Base-by-base conservation (phyloP, 2,113 vertebrate genomes). In the Callionymus lyra region DNA sequence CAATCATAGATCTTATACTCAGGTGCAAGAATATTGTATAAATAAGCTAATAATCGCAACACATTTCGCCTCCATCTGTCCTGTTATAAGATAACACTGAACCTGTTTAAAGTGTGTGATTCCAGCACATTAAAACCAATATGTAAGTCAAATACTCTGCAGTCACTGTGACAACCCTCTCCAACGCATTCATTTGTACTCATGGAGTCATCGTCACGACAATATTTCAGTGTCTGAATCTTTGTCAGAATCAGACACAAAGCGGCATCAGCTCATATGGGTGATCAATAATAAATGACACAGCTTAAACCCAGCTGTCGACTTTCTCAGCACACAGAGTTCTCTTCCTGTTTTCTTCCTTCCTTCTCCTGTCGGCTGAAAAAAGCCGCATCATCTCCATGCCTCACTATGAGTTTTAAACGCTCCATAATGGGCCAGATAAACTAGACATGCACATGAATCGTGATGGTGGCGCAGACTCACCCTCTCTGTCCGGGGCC, bases 221-320 rank as follows among this genome's bases (percentile, higher is more conserved):
- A 5, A 12, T 16, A 11, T 31, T 38, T 21, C 21, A 16, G 3
- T 36, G 14, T 17, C 16, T 3, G n/a, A n/a, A n/a, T n/a, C n/a
- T n/a, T n/a, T n/a, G 33, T 14, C 34, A 11, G 35, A 50, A 42
- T 10, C 45, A 51, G 16, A 55, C 50, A 67, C 50, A 59, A 62
- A 60, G 65, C 60, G 49, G 21, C 41, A 6, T 44, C 12, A 21
- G 38, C 27, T 38, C 44, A 68, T 31, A 53, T 33, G 44, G 37
- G 19, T 5, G 46, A 73, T 75, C 39, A 73, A 70, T 79, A 69
- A 67, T 72, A 59, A 47, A 81, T 68, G 44, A 64, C 42, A 65
- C 19, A 13, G 14, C 6, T 47, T 46, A 10, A 37, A 47, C 35
- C 6, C 6, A 33, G 9, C 21, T 41, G 16, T 16, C 15, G 11